phyloP scores from a whole-genome alignment of 1,140 invertebrate species.

The Diploscapter pachys region DNA sequence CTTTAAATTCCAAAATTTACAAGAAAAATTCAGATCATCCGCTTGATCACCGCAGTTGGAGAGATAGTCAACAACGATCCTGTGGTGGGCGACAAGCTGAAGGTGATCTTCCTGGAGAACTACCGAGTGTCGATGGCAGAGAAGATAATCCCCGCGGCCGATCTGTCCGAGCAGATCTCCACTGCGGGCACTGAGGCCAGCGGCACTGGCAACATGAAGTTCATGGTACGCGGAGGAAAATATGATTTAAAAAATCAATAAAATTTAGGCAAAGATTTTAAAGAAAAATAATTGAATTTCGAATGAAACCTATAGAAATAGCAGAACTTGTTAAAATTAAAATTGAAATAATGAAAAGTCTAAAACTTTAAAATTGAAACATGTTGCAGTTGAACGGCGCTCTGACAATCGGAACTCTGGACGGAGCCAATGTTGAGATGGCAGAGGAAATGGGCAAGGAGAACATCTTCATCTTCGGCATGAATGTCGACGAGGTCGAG shows the following conservation, averaged over 20 bases:
- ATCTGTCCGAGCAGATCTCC: constrained; percentile 95
- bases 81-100: constrained; percentile 88
- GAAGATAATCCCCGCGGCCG: constrained; percentile 95
- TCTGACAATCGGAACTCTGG: constrained; percentile 94
- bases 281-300: too few species aligned
- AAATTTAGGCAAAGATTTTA: too few species aligned
- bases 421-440: constrained; percentile 99
- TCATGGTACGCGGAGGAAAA: constrained; percentile 68
- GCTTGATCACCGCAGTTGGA: constrained; percentile 85
- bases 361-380: not conserved
- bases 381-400: constrained; percentile 74
- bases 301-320: too few species aligned
- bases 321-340: too few species aligned
- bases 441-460: constrained; percentile 94
- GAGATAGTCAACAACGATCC: constrained; percentile 94
- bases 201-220: constrained; percentile 88
- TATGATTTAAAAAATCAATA: too few species aligned
- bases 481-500: constrained; percentile 83
- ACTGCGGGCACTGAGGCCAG: constrained; percentile 97
- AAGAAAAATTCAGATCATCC: constrained; percentile 79
- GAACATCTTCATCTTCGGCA: constrained; percentile 99
- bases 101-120: constrained; percentile 88
- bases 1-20: too few species aligned
- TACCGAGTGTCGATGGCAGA: constrained; percentile 96
- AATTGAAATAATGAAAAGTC: too few species aligned